A percentile compares a stretch with the other conserved stretches of the same genome.
These are phyloP conservation scores for Saguinus oedipus DNA, from an alignment of 2,797 vertebrate species.

Conservation along the genomic window DNA sequence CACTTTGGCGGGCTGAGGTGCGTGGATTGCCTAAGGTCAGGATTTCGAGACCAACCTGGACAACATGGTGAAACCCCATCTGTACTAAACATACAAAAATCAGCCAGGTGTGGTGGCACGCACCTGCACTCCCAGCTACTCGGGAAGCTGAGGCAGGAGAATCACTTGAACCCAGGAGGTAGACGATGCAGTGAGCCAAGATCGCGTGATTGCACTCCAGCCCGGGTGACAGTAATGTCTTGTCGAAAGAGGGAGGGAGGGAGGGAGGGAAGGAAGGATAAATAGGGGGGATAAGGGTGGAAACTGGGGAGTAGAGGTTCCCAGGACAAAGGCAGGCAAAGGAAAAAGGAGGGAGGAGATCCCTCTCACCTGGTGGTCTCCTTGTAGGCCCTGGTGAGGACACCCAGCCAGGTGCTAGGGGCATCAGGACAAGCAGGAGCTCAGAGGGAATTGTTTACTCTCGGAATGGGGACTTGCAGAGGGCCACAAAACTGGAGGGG, in stretches of 20 bases:
- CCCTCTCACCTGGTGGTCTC: fast-evolving
- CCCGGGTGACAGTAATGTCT: not conserved
- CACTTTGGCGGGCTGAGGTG: too few relatives aligned
- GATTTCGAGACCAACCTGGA: too few relatives aligned
- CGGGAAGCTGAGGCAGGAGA: not conserved
- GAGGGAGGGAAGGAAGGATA: too few relatives aligned
- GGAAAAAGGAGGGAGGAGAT: not conserved
- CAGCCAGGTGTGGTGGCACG: not conserved
- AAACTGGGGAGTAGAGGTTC: not conserved
- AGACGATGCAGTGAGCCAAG: not conserved
- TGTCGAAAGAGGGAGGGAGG: too few relatives aligned
- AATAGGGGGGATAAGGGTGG: too few relatives aligned
- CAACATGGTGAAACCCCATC: not conserved
- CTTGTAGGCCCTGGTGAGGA: not conserved
- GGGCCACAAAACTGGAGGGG: not conserved
- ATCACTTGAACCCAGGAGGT: not conserved
- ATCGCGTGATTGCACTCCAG: not conserved
- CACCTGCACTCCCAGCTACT: not conserved
- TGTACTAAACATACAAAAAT: not conserved
- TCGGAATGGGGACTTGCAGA: not conserved
- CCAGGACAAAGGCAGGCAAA: not conserved
- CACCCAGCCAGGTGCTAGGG: too few relatives aligned
- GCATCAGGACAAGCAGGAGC: not conserved
- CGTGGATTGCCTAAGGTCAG: too few relatives aligned
- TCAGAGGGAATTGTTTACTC: not conserved